Percentiles rank a stretch among this genome's conserved stretches.
Conservation (phyloP, 2,113 vertebrate species). For the Rousettus leschenaultii region DNA sequence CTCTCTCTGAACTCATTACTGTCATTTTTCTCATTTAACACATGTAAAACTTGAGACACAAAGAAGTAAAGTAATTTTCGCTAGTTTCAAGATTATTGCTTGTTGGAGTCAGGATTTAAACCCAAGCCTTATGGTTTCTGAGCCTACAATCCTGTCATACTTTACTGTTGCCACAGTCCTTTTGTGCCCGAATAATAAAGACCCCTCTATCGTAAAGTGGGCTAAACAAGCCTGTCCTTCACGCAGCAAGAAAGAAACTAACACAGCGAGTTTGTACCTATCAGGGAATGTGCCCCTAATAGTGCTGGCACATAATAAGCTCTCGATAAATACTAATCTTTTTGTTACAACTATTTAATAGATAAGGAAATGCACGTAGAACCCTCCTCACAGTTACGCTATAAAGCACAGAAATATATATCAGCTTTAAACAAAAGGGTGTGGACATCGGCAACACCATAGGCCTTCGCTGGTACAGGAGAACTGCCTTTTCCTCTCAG, state of each 20-base stretch:
- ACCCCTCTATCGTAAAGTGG: neutral
- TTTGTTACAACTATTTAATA: no score
- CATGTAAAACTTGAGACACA: neutral
- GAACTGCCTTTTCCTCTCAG: neutral
- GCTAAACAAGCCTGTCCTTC: neutral
- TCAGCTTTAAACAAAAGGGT: neutral
- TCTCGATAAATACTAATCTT: no score
- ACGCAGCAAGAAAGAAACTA: neutral
- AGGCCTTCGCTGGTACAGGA: accelerated
- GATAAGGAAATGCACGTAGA: no score
- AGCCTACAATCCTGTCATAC: neutral
- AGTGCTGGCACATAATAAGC: no score
- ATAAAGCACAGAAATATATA: no score
- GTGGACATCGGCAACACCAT: accelerated
- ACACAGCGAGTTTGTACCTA: neutral
- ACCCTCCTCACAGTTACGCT: no score
- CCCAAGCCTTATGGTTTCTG: neutral
- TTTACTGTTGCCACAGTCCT: no score
- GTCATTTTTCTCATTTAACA: neutral
- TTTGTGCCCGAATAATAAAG: neutral
- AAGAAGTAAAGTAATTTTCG: neutral
- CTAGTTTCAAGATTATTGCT: neutral
- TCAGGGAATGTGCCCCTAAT: neutral
- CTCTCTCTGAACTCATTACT: neutral
- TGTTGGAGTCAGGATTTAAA: neutral